A percentile compares a stretch with the other conserved stretches of the same genome.
Evolutionary conservation across 2,888 invertebrate genomes (phyloP).

Genomic region (Lasioglossum figueresi): DNA sequence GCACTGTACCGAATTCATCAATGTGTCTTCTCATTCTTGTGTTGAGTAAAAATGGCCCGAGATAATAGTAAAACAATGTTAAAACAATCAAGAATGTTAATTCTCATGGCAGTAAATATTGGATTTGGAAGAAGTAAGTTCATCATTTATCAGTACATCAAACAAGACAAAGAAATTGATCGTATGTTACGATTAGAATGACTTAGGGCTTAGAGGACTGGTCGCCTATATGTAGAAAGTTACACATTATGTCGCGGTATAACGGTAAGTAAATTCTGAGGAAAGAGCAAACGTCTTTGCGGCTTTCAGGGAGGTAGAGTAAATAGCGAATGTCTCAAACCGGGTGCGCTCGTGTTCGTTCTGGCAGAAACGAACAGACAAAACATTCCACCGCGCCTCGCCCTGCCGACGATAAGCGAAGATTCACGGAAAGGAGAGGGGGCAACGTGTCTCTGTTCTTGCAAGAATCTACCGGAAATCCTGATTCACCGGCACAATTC

Average conservation of each 20-base stretch:
- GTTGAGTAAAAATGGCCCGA: background rate
- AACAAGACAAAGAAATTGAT: background rate
- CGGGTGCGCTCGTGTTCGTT: conserved; percentile 19
- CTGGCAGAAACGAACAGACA: conserved; percentile 17
- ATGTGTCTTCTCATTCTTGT: background rate
- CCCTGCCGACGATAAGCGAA: conserved; percentile 36
- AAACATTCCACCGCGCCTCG: background rate
- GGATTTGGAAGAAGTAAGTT: background rate
- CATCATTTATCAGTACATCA: background rate
- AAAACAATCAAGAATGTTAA: background rate
- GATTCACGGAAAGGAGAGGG: conserved; percentile 35
- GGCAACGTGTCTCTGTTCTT: conserved; percentile 3
- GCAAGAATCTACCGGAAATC: conserved; percentile 40
- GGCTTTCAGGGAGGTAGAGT: conserved; percentile 28
- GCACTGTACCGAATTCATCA: background rate
- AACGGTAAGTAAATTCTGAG: conserved; percentile 45
- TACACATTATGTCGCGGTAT: background rate
- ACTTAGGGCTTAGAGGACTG: background rate
- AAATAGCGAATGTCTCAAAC: conserved; percentile 22
- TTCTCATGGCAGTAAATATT: background rate
- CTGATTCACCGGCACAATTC: conserved; percentile 24
- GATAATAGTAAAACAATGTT: background rate
- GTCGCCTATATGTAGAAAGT: background rate
- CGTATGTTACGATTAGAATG: background rate
- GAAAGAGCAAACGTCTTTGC: background rate